phyloP scores from a whole-genome alignment of 2,113 vertebrate genomes.

The Cavia aperea region DNA sequence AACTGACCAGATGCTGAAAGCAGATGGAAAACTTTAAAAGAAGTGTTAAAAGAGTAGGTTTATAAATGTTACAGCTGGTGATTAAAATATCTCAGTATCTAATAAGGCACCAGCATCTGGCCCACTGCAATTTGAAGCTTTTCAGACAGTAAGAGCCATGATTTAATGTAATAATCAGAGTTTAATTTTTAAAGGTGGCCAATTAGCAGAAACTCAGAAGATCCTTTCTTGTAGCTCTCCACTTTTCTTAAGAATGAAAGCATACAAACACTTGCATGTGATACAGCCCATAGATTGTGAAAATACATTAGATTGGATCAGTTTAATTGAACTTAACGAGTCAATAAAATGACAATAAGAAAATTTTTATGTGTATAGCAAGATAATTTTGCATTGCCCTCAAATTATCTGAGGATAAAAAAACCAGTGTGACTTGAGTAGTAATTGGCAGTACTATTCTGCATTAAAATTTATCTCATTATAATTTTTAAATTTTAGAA shows the following conservation, averaged over 20 bases:
- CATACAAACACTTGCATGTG: background rate
- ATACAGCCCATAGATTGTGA: background rate
- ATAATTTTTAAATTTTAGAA: background rate
- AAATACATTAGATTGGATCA: background rate
- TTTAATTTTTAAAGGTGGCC: background rate
- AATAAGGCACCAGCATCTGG: constrained; percentile 63
- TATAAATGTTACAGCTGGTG: constrained; percentile 45
- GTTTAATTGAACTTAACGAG: background rate
- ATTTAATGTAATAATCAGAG: constrained; percentile 58
- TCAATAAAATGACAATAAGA: background rate
- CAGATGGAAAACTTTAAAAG: constrained; percentile 61
- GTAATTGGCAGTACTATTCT: background rate
- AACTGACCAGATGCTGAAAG: constrained; percentile 55
- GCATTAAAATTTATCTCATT: background rate
- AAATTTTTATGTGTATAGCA: constrained; percentile 6
- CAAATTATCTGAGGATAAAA: background rate
- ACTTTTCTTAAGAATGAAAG: background rate
- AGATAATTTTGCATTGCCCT: background rate
- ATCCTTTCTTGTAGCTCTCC: background rate
- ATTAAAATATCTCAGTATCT: constrained; percentile 61
- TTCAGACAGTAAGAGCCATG: constrained; percentile 25
- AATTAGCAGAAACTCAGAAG: constrained; percentile 45
- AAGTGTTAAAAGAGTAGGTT: constrained; percentile 46
- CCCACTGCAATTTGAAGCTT: constrained; percentile 36
- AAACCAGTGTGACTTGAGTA: background rate